Evolutionary conservation across 2,797 vertebrate genomes (phyloP).

Genomic region (Euphonia xanthogaster): DNA sequence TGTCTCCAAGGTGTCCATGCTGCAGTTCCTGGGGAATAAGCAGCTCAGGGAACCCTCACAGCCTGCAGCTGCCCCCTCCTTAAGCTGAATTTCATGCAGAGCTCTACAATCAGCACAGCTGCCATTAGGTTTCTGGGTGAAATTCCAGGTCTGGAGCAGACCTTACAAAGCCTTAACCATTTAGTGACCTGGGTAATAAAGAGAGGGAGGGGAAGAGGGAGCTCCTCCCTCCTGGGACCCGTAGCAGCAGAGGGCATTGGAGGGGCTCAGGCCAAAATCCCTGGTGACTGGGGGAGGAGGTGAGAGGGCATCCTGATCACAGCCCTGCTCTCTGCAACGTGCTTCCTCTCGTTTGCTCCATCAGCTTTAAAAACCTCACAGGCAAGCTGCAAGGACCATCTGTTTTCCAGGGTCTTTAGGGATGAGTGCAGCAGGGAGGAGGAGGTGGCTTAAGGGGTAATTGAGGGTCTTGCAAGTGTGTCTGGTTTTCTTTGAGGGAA

Average conservation of each 20-base stretch:
- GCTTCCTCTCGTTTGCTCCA: not conserved
- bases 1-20: not conserved
- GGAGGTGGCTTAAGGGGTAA: not conserved
- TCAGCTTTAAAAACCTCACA: not conserved
- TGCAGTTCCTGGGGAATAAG: not conserved
- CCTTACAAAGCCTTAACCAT: not conserved
- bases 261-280: not conserved
- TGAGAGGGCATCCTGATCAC: not conserved
- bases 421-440: not conserved
- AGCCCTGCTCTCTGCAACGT: not conserved
- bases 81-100: not conserved
- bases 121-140: not conserved
- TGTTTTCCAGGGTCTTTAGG: conserved; percentile 26
- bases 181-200: not conserved
- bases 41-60: not conserved
- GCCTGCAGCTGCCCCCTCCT: not conserved
- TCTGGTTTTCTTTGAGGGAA: conserved; percentile 47
- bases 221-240: not conserved
- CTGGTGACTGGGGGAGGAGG: fast-evolving
- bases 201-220: not conserved
- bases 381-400: not conserved
- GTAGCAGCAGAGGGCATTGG: not conserved
- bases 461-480: not conserved
- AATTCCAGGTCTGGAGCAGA: not conserved
- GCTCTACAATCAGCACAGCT: not conserved